Evolutionary conservation across 2,888 invertebrate genomes (phyloP).

Genomic region (Cataglyphis albicans): DNA sequence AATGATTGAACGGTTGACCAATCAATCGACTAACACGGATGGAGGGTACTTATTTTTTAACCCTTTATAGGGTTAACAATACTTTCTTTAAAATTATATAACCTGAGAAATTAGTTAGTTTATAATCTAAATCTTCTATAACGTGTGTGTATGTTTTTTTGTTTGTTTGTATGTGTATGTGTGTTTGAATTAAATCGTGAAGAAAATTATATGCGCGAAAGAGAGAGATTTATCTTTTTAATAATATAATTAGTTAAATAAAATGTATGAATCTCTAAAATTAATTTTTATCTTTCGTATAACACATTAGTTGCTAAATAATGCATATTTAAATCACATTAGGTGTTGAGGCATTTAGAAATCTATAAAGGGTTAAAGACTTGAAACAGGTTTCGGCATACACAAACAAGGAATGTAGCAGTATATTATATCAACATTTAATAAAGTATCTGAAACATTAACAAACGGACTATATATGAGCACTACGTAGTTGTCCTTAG

Average conservation of each 20-base stretch:
- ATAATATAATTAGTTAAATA: not conserved
- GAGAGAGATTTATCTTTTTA: not conserved
- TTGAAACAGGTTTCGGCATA: conserved; percentile 74
- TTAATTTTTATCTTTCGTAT: conserved; percentile 17
- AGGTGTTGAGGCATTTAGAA: conserved; percentile 2
- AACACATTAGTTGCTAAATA: not conserved
- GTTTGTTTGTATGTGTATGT: not conserved
- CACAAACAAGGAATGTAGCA: conserved; percentile 84
- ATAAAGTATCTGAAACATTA: conserved; percentile 86
- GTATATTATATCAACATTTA: conserved; percentile 85
- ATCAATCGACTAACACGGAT: conserved; percentile 75
- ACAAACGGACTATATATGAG: conserved; percentile 85
- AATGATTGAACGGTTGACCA: conserved; percentile 73
- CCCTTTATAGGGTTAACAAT: conserved; percentile 25
- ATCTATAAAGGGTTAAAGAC: conserved; percentile 68
- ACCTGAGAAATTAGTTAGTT: conserved; percentile 14
- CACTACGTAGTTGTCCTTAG: conserved; percentile 82
- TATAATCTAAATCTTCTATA: conserved; percentile 16
- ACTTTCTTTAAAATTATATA: conserved; percentile 34
- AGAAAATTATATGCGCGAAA: not conserved
- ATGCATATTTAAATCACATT: conserved; percentile 16
- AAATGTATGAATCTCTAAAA: conserved; percentile 12
- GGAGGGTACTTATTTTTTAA: conserved; percentile 76
- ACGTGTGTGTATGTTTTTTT: not conserved
- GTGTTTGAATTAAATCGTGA: not conserved